Conservation (phyloP, 2,797 vertebrate species). For the Pseudocheirus occidentalis region DNA sequence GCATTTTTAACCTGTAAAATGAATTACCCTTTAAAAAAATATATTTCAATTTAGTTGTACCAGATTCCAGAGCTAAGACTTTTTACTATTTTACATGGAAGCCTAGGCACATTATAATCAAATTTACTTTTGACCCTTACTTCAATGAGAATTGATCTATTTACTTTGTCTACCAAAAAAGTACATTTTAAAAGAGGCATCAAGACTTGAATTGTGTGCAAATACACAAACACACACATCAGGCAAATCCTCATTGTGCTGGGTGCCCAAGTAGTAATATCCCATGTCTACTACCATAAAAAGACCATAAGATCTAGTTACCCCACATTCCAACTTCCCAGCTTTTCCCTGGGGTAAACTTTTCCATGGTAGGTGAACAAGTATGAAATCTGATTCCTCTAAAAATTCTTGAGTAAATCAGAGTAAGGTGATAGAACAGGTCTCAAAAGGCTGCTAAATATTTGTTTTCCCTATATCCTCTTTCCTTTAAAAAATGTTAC, state of each 20-base stretch:
- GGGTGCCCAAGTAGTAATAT: background rate
- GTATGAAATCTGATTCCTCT: conserved; percentile 27
- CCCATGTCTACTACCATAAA: background rate
- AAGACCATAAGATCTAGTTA: background rate
- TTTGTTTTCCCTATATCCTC: background rate
- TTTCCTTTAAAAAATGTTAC: background rate
- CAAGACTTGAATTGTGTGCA: background rate
- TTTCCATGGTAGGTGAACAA: background rate
- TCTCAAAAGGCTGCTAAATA: conserved; percentile 22
- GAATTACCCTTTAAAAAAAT: background rate
- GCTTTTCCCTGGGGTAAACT: background rate
- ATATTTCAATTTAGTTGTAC: background rate
- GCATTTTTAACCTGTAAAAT: conserved; percentile 93
- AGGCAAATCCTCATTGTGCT: background rate
- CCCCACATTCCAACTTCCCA: background rate
- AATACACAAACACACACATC: background rate
- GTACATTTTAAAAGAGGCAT: conserved; percentile 16
- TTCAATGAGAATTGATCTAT: background rate
- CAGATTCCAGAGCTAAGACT: background rate
- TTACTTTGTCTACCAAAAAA: background rate
- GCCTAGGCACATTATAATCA: background rate
- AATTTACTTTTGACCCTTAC: background rate
- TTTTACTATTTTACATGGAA: conserved; percentile 13
- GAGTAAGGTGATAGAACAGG: background rate
- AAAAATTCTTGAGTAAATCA: background rate